Conservation (phyloP, 2,113 vertebrate genomes). For the Salvelinus fontinalis region DNA sequence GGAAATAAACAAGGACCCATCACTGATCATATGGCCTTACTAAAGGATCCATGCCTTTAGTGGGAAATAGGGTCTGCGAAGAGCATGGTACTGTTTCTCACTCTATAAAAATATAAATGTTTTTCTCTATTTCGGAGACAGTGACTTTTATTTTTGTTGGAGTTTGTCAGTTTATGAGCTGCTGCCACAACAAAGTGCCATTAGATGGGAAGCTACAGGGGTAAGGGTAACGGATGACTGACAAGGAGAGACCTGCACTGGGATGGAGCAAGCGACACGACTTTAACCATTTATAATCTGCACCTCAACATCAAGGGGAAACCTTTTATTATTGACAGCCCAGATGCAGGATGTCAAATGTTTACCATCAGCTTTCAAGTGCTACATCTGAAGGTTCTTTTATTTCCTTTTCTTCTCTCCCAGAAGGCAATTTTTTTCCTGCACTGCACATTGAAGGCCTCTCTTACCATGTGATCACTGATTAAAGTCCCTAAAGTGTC, state of each 20-base stretch:
- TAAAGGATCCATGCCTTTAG: too few species aligned
- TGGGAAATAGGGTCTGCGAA: neutral
- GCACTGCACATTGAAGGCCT: slow-evolving; percentile 8
- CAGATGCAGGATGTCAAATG: slow-evolving; percentile 52
- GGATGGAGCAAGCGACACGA: slow-evolving; percentile 22
- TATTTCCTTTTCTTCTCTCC: slow-evolving; percentile 2
- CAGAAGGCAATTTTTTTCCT: neutral
- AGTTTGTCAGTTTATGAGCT: slow-evolving; percentile 32
- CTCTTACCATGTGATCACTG: slow-evolving; percentile 38
- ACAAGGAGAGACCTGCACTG: slow-evolving; percentile 19
- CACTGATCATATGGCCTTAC: too few species aligned
- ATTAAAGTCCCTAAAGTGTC: slow-evolving; percentile 58
- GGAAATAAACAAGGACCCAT: too few species aligned
- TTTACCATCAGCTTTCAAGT: slow-evolving; percentile 58
- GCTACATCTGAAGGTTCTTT: slow-evolving; percentile 42
- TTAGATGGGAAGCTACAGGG: slow-evolving; percentile 75
- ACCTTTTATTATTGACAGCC: slow-evolving; percentile 44
- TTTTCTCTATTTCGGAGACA: neutral
- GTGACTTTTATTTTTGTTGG: neutral
- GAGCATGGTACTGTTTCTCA: neutral
- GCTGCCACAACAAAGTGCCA: slow-evolving; percentile 80
- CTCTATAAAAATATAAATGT: neutral
- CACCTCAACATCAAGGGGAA: slow-evolving; percentile 39
- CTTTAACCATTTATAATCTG: slow-evolving; percentile 50
- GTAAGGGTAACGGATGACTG: slow-evolving; percentile 53